A percentile compares a stretch with the other conserved stretches of the same genome.
phyloP scores from a whole-genome alignment of 2,888 invertebrate genomes.

The Galeopsomyia nigrocyanea region DNA sequence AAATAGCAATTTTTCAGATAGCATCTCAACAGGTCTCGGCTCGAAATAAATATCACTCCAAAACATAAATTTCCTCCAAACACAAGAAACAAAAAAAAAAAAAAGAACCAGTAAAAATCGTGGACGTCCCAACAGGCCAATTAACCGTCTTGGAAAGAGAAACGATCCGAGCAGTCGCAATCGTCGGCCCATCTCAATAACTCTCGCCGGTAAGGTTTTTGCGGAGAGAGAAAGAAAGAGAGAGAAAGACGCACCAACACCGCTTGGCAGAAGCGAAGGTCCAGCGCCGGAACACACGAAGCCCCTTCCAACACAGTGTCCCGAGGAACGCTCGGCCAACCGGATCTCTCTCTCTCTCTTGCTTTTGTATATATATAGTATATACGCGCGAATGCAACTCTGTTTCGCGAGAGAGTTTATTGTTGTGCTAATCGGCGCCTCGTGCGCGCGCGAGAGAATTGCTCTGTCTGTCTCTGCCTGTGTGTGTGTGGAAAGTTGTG shows the following conservation, averaged over 20 bases:
- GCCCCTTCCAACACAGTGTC: slow-evolving; percentile 25
- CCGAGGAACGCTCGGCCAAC: slow-evolving; percentile 34
- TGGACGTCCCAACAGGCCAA: too few relatives aligned
- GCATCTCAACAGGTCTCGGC: too few relatives aligned
- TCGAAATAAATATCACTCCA: too few relatives aligned
- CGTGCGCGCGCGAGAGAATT: slow-evolving; percentile 1
- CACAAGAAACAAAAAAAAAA: too few relatives aligned
- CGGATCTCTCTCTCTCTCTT: slow-evolving; percentile 24
- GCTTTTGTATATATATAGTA: not conserved
- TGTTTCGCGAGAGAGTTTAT: slow-evolving; percentile 4
- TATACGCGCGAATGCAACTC: too few relatives aligned
- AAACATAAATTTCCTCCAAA: too few relatives aligned
- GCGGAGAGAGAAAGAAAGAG: slow-evolving; percentile 2
- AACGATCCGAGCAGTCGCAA: too few relatives aligned
- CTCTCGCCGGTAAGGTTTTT: not conserved
- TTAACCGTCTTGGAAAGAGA: too few relatives aligned
- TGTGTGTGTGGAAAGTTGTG: not conserved
- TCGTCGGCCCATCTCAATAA: too few relatives aligned
- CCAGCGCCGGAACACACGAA: slow-evolving; percentile 45
- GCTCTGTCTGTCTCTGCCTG: not conserved
- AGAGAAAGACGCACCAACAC: not conserved
- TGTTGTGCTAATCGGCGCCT: not conserved
- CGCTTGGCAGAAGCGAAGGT: slow-evolving; percentile 31
- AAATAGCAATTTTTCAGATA: too few relatives aligned
- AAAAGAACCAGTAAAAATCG: too few relatives aligned